Base-by-base conservation (phyloP, 2,888 invertebrate species). In the Petrolisthes manimaculis region DNA sequence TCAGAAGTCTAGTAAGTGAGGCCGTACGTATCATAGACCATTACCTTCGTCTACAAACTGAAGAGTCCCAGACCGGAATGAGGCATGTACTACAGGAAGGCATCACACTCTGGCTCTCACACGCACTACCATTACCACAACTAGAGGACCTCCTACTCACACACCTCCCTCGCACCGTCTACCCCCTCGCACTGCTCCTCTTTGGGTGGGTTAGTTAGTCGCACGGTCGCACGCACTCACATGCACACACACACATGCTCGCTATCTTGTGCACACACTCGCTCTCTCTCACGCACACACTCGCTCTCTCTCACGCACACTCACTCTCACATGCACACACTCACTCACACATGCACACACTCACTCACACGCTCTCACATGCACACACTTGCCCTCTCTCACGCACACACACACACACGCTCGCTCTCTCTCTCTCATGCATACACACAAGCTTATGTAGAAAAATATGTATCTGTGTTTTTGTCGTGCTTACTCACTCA, bases 11-110 rank as follows among this genome's bases (percentile, higher is more conserved):
- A 12, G 90, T 90, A 37, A 61, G 67, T 54, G 90, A 90, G 83
- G 90, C 90, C 5, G 90, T 90, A 61, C 85, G 88, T 21, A 90
- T 90, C 71, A 83, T 90, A 12, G 90, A 90, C 85, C 86, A 90
- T 71, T 90, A 86, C 83, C 81, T 90, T 56, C 83, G 77, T 14
- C 71, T 88, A 18, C 90, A 90, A 69, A 90, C 88, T 9, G 90
- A 90, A 80, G 90, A 90, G 75, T 88, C 90, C n/a, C 90, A 90
- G 71, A 88, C 84, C 55, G 90, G 90, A 53, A 90, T 88, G 88
- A 85, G 86, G 74, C 85, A 88, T 21, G 90, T 90, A 21, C 88
- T 90, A 18, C 90, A 90, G 69, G 90, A 90, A 77, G 90, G 90
- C 51, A 90, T 90, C 51, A 83, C 88, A 37, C 90, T 88, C 37